These are phyloP conservation scores for Tipula lateralis DNA, from an alignment of 2,888 invertebrate genomes.

Conservation along the genomic window DNA sequence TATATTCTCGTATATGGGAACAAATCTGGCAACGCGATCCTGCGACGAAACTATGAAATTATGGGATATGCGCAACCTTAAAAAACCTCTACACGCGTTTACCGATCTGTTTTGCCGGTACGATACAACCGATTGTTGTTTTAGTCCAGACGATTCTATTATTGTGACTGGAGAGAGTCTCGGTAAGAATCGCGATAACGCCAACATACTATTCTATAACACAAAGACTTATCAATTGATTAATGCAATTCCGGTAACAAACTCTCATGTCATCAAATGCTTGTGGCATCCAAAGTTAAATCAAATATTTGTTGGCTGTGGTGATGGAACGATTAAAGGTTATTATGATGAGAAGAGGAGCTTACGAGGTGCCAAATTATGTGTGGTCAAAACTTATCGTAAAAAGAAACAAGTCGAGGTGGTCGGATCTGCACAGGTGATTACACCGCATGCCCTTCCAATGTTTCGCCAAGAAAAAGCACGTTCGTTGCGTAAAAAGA, in stretches of 20 bases:
- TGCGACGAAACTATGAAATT: slow-evolving; percentile 92
- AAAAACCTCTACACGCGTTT: slow-evolving; percentile 67
- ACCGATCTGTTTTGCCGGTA: slow-evolving; percentile 74
- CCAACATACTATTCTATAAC: slow-evolving; percentile 74
- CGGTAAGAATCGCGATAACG: slow-evolving; percentile 58
- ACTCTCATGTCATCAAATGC: slow-evolving; percentile 80
- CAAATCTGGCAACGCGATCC: slow-evolving; percentile 71
- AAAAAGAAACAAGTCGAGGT: slow-evolving; percentile 80
- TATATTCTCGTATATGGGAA: slow-evolving; percentile 82
- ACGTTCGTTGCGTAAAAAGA: slow-evolving; percentile 79
- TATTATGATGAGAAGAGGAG: slow-evolving; percentile 87
- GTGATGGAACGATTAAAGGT: slow-evolving; percentile 83
- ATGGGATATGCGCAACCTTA: slow-evolving; percentile 87
- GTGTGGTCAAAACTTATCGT: slow-evolving; percentile 74
- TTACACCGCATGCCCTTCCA: slow-evolving; percentile 93
- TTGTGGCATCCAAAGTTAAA: slow-evolving; percentile 98
- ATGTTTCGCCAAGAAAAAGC: slow-evolving; percentile 89
- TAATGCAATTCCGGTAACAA: slow-evolving; percentile 68
- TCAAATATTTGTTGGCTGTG: slow-evolving; percentile 89
- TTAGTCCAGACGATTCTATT: slow-evolving; percentile 86
- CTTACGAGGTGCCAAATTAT: slow-evolving; percentile 84
- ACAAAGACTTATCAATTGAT: slow-evolving; percentile 69
- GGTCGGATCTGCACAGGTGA: slow-evolving; percentile 85
- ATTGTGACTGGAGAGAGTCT: slow-evolving; percentile 84
- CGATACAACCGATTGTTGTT: slow-evolving; percentile 68